Evolutionary conservation across 2,113 vertebrate species (phyloP).

Genomic region (Lipotes vexillifer): DNA sequence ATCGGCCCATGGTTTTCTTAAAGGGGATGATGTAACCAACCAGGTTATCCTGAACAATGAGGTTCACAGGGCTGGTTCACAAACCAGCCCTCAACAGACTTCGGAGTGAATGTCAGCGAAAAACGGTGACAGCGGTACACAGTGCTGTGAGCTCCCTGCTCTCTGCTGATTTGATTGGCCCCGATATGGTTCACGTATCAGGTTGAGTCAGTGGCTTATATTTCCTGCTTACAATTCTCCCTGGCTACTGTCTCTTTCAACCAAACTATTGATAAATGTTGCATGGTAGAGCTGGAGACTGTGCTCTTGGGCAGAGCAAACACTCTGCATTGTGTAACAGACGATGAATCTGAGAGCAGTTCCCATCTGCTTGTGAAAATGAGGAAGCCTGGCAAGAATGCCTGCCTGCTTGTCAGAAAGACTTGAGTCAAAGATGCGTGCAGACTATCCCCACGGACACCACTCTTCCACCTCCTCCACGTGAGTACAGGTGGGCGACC

Average conservation of each 20-base stretch:
- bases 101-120: neutral
- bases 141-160: neutral
- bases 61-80: neutral
- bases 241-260: neutral
- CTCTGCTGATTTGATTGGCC: neutral
- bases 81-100: neutral
- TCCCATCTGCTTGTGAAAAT: neutral
- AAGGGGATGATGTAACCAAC: neutral
- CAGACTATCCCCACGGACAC: neutral
- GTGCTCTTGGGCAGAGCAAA: neutral
- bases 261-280: neutral
- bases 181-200: neutral
- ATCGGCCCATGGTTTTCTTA: neutral
- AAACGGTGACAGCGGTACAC: rapidly evolving
- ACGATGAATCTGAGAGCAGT: neutral
- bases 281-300: neutral
- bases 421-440: neutral
- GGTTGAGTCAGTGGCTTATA: neutral
- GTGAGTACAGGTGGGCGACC: rapidly evolving
- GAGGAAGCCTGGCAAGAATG: neutral
- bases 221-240: neutral
- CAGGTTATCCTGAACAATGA: neutral
- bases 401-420: neutral
- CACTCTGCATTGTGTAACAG: neutral
- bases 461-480: neutral